Percentiles rank a stretch among this genome's conserved stretches.
These are phyloP conservation scores for Agrypnia vestita DNA, from an alignment of 1,140 invertebrate species.

Conservation along the genomic window DNA sequence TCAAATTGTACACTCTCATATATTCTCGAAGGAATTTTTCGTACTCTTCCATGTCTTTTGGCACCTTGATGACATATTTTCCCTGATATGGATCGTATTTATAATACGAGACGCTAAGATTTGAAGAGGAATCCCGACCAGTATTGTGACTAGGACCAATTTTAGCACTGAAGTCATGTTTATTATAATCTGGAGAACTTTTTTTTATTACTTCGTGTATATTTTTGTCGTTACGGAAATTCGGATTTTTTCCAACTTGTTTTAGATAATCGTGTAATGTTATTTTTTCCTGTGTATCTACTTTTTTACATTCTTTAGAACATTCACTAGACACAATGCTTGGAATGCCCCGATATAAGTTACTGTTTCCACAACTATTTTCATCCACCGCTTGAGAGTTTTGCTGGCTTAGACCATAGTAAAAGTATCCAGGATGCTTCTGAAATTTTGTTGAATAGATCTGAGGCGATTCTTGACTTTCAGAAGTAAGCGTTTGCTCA, in stretches of 20 bases:
- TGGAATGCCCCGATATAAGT: too few relatives aligned
- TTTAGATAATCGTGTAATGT: background rate
- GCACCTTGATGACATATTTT: slow-evolving; percentile 37
- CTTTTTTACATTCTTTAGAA: background rate
- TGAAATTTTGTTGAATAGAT: background rate
- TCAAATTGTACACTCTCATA: slow-evolving; percentile 33
- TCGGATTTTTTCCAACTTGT: background rate
- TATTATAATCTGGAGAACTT: too few relatives aligned
- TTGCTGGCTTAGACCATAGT: background rate
- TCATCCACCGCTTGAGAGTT: background rate
- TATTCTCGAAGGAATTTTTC: slow-evolving; percentile 47
- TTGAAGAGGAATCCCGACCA: background rate
- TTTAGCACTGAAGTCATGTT: background rate
- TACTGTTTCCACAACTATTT: too few relatives aligned
- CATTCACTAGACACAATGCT: background rate
- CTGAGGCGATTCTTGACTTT: background rate
- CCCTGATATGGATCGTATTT: slow-evolving; percentile 43
- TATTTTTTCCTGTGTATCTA: background rate
- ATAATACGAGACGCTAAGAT: slow-evolving; percentile 38
- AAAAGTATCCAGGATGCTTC: slow-evolving; percentile 2
- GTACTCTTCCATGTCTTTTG: slow-evolving; percentile 34
- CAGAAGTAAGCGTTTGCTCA: background rate
- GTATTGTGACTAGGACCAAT: slow-evolving; percentile 1
- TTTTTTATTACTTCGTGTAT: background rate
- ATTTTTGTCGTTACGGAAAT: background rate